Base-by-base conservation (phyloP, 2,888 invertebrate species). In the Catocala sponsa region DNA sequence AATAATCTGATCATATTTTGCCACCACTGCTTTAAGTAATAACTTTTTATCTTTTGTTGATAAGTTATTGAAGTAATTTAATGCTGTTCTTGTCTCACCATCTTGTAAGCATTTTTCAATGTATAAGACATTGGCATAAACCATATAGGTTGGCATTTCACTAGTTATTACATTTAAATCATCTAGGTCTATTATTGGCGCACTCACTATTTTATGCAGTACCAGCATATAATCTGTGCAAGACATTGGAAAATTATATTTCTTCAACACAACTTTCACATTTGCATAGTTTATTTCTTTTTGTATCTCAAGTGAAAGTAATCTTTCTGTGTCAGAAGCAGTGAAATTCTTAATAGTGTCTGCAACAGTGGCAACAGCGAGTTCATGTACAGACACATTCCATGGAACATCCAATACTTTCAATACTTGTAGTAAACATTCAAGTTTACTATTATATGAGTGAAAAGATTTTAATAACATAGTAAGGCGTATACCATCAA, bases 391-490 rank as follows among this genome's bases (percentile, higher is more conserved):
- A 63, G 78, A 82, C 25, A 79, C 52, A 71, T 85, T 85, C 94
- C 94, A 94, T 58, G 94, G 94, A 1, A 94, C 94, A 81, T 94
- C 92, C 55, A 94, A 80, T 33, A 91, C 83, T 84, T 91, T 91
- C 35, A 94, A 80, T 54, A 93, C 93, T 82, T 90, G 88, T 42
- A 94, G 82, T 55, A 94, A 82, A 70, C 92, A 92, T 60, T 92
- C 86, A 43, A 93, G 83, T 83, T 87, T 94, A 72, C 79, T 88
- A 51, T 80, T 87, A 53, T 82, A 84, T 50, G 88, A 86, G 55
- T 87, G 89, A 78, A 93, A 93, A 32, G 89, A 84, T 59, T 84
- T 81, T 0, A 94, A 79, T 63, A 94, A 81, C 55, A 92, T 86
- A 74, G 89, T 85, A 51, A 94, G 80, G 33, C 94, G 88, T 33